Percentiles rank a stretch among this genome's conserved stretches.
Conservation (phyloP, 2,113 vertebrate genomes). For the Burhinus oedicnemus region DNA sequence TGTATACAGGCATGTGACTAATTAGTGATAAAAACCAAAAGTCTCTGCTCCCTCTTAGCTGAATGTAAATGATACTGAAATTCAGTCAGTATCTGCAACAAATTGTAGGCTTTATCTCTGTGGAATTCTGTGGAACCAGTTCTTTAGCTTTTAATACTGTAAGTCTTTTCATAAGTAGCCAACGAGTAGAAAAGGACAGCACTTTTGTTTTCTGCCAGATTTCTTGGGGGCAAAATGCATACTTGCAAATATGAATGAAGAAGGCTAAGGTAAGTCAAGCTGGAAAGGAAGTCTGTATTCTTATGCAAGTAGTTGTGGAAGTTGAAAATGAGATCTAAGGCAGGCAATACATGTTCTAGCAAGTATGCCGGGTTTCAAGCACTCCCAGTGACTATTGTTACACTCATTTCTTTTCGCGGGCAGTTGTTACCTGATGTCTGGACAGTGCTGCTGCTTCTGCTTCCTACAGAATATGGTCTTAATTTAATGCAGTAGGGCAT, state of each 20-base stretch:
- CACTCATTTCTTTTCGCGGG: neutral
- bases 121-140: constrained; percentile 80
- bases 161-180: constrained; percentile 62
- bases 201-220: constrained; percentile 78
- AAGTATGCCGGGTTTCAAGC: constrained; percentile 42
- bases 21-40: neutral
- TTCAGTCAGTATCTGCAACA: constrained; percentile 1
- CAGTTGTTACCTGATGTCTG: neutral
- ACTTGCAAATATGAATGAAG: constrained; percentile 77
- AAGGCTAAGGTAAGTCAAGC: constrained; percentile 74
- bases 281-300: constrained; percentile 69
- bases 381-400: constrained; percentile 66
- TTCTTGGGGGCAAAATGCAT: constrained; percentile 80
- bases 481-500: neutral
- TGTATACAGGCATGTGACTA: neutral
- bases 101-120: constrained; percentile 11
- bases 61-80: neutral
- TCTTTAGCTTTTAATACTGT: constrained; percentile 64
- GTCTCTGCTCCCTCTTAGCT: neutral
- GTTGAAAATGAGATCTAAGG: constrained; percentile 64
- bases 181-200: constrained; percentile 50
- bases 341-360: constrained; percentile 71
- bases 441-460: neutral
- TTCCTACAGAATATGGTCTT: neutral
- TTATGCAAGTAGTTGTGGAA: constrained; percentile 72